Percentiles rank a stretch among this genome's conserved stretches.
Conservation (phyloP, 92 coral and sea anemone genomes). For the Anthopleura xanthogrammica region DNA sequence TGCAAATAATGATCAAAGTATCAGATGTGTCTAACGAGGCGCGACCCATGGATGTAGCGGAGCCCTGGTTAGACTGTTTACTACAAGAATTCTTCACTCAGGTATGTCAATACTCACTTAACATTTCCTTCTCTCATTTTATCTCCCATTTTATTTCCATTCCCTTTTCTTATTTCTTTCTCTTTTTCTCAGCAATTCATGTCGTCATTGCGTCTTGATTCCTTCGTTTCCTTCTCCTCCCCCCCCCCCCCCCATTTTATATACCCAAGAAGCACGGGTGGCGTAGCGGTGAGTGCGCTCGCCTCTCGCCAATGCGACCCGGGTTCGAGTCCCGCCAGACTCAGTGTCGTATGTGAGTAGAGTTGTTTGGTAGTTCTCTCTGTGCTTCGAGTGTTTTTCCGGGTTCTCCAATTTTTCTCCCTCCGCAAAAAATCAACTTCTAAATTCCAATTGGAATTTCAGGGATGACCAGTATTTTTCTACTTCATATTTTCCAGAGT, state of each 20-base stretch:
- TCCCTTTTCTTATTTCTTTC: background rate
- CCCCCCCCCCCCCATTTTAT: too few relatives aligned
- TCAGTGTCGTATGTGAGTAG: too few relatives aligned
- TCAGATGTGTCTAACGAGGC: conserved; percentile 92
- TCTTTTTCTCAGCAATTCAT: too few relatives aligned
- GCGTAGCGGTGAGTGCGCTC: too few relatives aligned
- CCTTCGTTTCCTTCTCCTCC: background rate
- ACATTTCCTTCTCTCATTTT: background rate
- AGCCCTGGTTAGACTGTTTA: conserved; percentile 85
- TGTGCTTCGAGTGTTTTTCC: background rate
- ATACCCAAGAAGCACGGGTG: too few relatives aligned
- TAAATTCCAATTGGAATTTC: too few relatives aligned
- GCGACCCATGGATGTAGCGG: conserved; percentile 90
- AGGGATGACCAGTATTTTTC: too few relatives aligned
- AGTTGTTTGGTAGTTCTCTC: background rate
- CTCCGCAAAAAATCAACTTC: too few relatives aligned
- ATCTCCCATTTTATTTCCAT: background rate
- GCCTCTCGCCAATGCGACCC: too few relatives aligned
- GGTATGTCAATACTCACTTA: conserved; percentile 25
- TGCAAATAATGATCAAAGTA: conserved; percentile 91
- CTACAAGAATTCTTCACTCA: conserved; percentile 83
- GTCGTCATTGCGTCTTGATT: too few relatives aligned
- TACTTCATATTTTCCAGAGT: conserved; percentile 42
- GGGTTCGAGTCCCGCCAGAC: too few relatives aligned
- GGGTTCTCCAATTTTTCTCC: background rate